A percentile compares a stretch with the other conserved stretches of the same genome.
Conservation (phyloP, 2,888 invertebrate genomes). For the Leuctra nigra region DNA sequence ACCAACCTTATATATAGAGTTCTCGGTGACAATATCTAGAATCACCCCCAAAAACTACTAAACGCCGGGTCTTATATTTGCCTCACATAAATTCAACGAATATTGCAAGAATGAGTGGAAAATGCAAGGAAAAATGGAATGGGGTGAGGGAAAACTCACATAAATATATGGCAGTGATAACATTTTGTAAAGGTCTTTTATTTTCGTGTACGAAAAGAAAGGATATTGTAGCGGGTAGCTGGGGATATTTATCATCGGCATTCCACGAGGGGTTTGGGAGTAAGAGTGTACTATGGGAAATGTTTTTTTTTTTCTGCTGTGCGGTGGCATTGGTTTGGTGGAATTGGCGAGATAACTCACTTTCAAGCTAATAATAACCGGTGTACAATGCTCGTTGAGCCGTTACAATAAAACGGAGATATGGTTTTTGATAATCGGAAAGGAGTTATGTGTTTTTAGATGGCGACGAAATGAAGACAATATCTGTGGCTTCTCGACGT, state of each 20-base stretch:
- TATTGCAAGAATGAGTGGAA: conserved; percentile 46
- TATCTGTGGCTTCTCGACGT: too few species aligned
- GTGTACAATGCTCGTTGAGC: too few species aligned
- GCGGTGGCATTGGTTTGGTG: background rate
- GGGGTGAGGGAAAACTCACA: conserved; percentile 33
- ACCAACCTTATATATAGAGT: conserved; percentile 19
- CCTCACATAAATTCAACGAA: conserved; percentile 49
- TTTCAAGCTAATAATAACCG: conserved; percentile 19
- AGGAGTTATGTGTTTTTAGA: too few species aligned
- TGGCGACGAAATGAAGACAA: too few species aligned
- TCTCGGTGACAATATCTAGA: background rate
- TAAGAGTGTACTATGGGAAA: too few species aligned
- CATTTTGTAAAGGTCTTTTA: conserved; percentile 45
- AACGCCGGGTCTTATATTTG: conserved; percentile 46
- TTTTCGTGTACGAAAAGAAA: conserved; percentile 37
- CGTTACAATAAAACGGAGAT: too few species aligned
- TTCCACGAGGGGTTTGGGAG: too few species aligned
- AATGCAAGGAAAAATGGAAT: conserved; percentile 34
- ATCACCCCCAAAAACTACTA: conserved; percentile 35
- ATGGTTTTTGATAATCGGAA: too few species aligned
- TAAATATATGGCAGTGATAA: conserved; percentile 45
- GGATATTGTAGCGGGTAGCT: conserved; percentile 37
- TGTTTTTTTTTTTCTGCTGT: too few species aligned
- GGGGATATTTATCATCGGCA: conserved; percentile 41
- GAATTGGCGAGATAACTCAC: conserved; percentile 21